Evolutionary conservation across 2,888 invertebrate species (phyloP).

Genomic region (Mesorhabditis belari): DNA sequence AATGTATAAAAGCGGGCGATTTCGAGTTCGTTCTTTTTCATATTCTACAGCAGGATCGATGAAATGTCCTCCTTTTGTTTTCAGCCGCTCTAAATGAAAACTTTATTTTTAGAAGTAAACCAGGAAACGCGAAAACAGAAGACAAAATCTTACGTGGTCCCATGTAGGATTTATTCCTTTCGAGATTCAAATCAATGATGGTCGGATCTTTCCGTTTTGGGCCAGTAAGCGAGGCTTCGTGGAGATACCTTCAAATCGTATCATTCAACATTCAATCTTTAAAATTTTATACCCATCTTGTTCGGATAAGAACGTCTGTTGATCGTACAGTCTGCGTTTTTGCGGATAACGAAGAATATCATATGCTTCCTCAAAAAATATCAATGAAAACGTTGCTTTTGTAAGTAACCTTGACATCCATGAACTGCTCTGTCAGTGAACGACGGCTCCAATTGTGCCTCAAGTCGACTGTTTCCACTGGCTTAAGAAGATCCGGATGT

Average conservation of each 20-base stretch:
- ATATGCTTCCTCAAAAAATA: constrained; percentile 12
- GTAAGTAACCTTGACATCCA: constrained; percentile 12
- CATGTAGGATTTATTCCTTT: no score
- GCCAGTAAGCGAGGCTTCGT: no score
- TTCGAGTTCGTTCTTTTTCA: neutral
- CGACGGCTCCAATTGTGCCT: constrained; percentile 13
- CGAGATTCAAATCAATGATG: no score
- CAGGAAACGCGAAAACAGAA: no score
- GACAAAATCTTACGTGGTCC: no score
- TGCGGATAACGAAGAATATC: constrained; percentile 15
- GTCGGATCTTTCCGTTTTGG: no score
- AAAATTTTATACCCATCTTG: neutral
- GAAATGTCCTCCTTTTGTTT: no score
- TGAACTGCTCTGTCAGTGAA: constrained; percentile 18
- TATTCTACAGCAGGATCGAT: neutral
- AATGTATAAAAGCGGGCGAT: neutral
- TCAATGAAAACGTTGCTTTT: neutral
- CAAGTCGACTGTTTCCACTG: constrained; percentile 5
- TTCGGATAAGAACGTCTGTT: neutral
- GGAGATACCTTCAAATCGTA: no score
- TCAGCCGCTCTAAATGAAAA: no score
- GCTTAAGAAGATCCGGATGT: constrained; percentile 14
- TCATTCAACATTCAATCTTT: no score
- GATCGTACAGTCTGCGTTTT: constrained; percentile 15
- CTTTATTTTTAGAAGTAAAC: no score